Evolutionary conservation across 2,113 vertebrate genomes (phyloP), one percentile per base, ranked within the genome.

Genomic region (Scomber scombrus): DNA sequence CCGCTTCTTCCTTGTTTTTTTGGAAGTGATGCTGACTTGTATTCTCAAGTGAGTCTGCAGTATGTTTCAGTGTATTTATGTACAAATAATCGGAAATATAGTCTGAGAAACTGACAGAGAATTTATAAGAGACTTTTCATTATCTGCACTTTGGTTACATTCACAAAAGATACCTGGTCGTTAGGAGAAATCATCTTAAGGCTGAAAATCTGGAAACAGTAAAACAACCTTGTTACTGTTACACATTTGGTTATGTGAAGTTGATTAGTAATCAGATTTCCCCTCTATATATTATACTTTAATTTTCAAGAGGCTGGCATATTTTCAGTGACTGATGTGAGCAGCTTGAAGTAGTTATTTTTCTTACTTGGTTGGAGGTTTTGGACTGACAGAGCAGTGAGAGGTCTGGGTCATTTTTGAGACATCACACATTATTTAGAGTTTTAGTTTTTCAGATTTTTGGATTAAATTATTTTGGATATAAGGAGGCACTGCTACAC

Each of bases 341-440:
- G 14, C 5, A 34, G 10, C 23, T 21, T 11, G 31, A 60, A n/a
- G 29, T 0, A 15, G 64, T 70, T 43, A 21, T 2, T 16, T 68
- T 62, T 69, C 16, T 0, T 4, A 34, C 31, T 57, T 46, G 23
- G 23, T 26, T 19, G 34, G 23, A 31, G 34, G 21, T 23, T 56
- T 51, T 1, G 13, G n/a, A 56, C 15, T 14, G 21, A 34, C 19
- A 26, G n/a, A 55, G 29, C 56, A 58, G 1, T 2, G 9, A 57
- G 65, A 63, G 58, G 66, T 31, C 31, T 23, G 57, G 46, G 26
- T 16, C 46, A 34, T 21, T 70, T 43, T 51, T 3, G 23, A 70
- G n/a, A 45, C 31, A 31, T 2, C 31, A 51, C 11, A 1, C 7
- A 3, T n/a, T 63, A 40, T 10, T 40, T 40, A 40, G 7, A 40